phyloP scores from a whole-genome alignment of 2,113 vertebrate species.

The Tauraco erythrolophus region DNA sequence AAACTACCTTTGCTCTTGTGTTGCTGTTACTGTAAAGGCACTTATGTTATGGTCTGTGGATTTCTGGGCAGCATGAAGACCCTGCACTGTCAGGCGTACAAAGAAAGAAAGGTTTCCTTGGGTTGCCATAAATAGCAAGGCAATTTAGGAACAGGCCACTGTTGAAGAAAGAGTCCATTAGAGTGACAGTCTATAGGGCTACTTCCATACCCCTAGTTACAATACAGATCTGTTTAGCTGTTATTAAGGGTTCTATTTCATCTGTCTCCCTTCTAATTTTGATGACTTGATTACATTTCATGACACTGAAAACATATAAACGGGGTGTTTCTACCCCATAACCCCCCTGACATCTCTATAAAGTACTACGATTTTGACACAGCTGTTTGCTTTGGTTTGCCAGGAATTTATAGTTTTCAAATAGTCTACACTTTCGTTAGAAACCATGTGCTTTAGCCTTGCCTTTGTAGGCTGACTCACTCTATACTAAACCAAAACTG shows the following conservation, averaged over 20 bases:
- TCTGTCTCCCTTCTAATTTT: neutral
- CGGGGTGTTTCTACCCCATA: neutral
- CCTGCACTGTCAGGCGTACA: neutral
- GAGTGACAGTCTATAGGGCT: neutral
- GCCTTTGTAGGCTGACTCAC: neutral
- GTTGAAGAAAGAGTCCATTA: neutral
- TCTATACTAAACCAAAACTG: neutral
- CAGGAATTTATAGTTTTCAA: neutral
- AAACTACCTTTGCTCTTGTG: neutral
- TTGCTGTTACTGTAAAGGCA: neutral
- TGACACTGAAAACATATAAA: neutral
- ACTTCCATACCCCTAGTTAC: neutral
- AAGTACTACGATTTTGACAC: neutral
- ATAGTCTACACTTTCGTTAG: neutral
- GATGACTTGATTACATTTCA: neutral
- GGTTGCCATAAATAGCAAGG: neutral
- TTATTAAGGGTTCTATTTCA: neutral
- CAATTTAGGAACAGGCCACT: neutral
- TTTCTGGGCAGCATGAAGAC: neutral
- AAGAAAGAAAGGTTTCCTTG: neutral
- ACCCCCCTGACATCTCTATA: neutral
- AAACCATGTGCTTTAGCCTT: neutral
- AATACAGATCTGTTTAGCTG: neutral
- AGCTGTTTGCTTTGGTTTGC: neutral
- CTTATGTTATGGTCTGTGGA: neutral